Evolutionary conservation across 35 echinoderm and acorn worm genomes (phyloP).

Genomic region (Lytechinus variegatus): DNA sequence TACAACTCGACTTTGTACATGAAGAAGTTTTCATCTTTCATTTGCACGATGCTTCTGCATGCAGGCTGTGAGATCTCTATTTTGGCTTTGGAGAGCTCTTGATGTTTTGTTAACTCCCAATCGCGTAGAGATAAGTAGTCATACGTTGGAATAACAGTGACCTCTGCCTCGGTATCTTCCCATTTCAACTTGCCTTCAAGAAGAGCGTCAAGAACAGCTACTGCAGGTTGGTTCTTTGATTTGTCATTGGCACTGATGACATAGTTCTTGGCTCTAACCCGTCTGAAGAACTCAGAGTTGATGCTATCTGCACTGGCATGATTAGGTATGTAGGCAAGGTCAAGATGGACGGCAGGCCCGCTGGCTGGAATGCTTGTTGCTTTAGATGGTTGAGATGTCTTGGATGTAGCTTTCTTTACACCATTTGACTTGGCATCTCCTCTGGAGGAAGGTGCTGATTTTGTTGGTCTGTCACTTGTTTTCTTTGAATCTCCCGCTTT

Average conservation of each 20-base stretch:
- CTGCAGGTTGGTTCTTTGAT: conserved; percentile 70
- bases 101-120: conserved; percentile 84
- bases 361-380: conserved; percentile 75
- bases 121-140: conserved; percentile 77
- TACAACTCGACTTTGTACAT: conserved; percentile 99
- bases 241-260: conserved; percentile 94
- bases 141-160: conserved; percentile 92
- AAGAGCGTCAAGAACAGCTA: conserved; percentile 77
- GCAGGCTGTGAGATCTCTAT: conserved; percentile 91
- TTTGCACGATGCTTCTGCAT: conserved; percentile 86
- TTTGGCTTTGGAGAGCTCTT: conserved; percentile 80
- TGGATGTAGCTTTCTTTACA: conserved; percentile 56
- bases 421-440: conserved; percentile 63
- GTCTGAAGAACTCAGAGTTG: conserved; percentile 95
- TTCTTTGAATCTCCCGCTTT: conserved; percentile 70
- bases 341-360: conserved; percentile 90
- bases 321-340: conserved; percentile 93
- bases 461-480: conserved; percentile 60
- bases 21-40: conserved; percentile 99
- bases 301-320: conserved; percentile 88
- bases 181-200: conserved; percentile 89
- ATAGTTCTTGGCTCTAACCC: conserved; percentile 86
- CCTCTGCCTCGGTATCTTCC: conserved; percentile 78
- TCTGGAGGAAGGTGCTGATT: conserved; percentile 57
- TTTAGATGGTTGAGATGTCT: conserved; percentile 58